These are phyloP conservation scores for Cryptomyrus ogoouensis DNA, from an alignment of 2,113 vertebrate species.

Conservation along the genomic window DNA sequence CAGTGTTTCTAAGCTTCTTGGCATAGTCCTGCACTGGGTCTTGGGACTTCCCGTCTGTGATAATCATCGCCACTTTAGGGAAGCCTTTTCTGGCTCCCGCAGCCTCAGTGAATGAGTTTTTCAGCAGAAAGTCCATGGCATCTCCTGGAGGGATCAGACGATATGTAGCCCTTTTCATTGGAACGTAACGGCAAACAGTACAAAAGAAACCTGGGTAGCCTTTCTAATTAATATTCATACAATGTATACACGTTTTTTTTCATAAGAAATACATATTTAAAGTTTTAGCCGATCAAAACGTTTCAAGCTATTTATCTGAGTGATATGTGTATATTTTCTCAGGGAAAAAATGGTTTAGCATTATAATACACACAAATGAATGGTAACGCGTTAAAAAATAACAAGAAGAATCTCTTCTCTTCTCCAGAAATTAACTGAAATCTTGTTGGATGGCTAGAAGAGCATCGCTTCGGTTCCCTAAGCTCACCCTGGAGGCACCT, in stretches of 20 bases:
- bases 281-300: neutral
- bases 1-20: slow-evolving; percentile 70
- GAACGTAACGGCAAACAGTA: neutral
- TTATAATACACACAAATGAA: neutral
- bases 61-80: slow-evolving; percentile 85
- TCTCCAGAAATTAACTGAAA: neutral
- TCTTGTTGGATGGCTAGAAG: neutral
- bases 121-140: slow-evolving; percentile 75
- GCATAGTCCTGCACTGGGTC: slow-evolving; percentile 77
- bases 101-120: slow-evolving; percentile 70
- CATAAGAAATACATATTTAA: neutral
- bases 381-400: neutral
- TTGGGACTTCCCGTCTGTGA: slow-evolving; percentile 85
- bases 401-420: neutral
- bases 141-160: slow-evolving; percentile 61
- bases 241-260: neutral
- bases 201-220: neutral
- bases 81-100: slow-evolving; percentile 77
- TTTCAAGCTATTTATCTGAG: neutral
- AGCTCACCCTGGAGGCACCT: neutral
- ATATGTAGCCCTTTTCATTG: slow-evolving; percentile 1
- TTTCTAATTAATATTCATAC: neutral
- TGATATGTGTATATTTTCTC: neutral
- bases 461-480: neutral
- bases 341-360: neutral